These are phyloP conservation scores for Mallotus villosus DNA, from an alignment of 2,797 vertebrate genomes.

Conservation along the genomic window DNA sequence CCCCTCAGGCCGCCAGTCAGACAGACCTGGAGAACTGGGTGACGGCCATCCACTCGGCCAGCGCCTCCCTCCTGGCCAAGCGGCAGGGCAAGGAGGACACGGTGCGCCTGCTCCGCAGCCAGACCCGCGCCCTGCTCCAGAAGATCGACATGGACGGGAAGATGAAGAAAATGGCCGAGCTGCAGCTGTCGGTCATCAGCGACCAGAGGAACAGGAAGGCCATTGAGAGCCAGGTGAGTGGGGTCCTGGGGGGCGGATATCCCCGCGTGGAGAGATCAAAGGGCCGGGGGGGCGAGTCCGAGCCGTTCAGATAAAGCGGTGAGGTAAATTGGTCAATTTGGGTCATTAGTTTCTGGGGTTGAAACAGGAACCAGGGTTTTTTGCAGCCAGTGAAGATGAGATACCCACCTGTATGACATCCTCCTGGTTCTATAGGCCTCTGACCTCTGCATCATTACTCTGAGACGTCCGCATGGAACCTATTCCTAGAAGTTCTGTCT, in stretches of 20 bases:
- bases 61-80: constrained; percentile 86
- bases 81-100: constrained; percentile 88
- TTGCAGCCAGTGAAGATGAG: neutral
- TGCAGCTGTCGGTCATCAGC: constrained; percentile 88
- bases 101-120: constrained; percentile 80
- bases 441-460: neutral
- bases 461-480: constrained; percentile 1
- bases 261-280: neutral
- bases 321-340: constrained; percentile 34
- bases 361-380: constrained; percentile 14
- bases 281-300: neutral
- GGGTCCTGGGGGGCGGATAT: neutral
- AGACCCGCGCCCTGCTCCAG: constrained; percentile 84
- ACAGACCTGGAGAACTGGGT: constrained; percentile 95
- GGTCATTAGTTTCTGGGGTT: constrained; percentile 22
- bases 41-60: constrained; percentile 90
- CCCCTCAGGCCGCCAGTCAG: constrained; percentile 84
- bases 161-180: constrained; percentile 95
- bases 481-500: neutral
- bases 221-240: constrained; percentile 88
- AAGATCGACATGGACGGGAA: constrained; percentile 92
- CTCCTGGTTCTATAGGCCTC: neutral
- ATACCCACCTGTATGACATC: constrained; percentile 6
- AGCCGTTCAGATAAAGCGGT: constrained; percentile 19
- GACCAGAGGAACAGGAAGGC: constrained; percentile 89